These are phyloP conservation scores for Catalaphyllia jardinei DNA, from an alignment of 64 coral and sea anemone species.

Conservation along the genomic window DNA sequence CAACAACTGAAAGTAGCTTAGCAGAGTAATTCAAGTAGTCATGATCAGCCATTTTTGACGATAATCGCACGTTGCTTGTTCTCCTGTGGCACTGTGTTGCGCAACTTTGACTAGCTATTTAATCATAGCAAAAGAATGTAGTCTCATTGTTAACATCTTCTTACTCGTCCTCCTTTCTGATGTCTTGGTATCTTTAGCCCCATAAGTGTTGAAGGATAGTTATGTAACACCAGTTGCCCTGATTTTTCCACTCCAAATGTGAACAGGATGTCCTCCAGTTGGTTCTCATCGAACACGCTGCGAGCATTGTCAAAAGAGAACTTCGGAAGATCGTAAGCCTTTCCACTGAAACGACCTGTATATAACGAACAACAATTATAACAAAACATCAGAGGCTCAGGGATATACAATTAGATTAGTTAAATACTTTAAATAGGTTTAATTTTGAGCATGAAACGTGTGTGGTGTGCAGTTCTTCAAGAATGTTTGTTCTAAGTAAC, in stretches of 20 bases:
- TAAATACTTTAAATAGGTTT: too few species aligned
- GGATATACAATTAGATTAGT: too few species aligned
- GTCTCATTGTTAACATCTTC: not conserved
- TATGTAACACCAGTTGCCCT: conserved; percentile 72
- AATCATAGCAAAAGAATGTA: too few species aligned
- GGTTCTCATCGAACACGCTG: conserved; percentile 64
- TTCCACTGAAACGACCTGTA: conserved; percentile 65
- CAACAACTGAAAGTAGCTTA: too few species aligned
- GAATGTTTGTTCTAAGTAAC: too few species aligned
- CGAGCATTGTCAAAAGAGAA: conserved; percentile 50
- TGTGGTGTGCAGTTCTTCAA: too few species aligned
- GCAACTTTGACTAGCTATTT: too few species aligned
- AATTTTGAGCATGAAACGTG: too few species aligned
- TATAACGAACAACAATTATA: not conserved
- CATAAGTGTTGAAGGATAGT: conserved; percentile 63
- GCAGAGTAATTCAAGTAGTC: too few species aligned
- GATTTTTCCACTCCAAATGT: conserved; percentile 79
- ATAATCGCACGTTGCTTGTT: too few species aligned
- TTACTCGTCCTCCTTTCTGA: conserved; percentile 51
- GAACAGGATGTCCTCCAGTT: conserved; percentile 63
- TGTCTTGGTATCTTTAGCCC: conserved; percentile 58
- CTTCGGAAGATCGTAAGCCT: conserved; percentile 54
- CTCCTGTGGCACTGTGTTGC: too few species aligned
- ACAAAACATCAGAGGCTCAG: not conserved
- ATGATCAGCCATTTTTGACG: too few species aligned